Conservation (phyloP, 1,140 invertebrate species). For the Gyrodactylus salaris region DNA sequence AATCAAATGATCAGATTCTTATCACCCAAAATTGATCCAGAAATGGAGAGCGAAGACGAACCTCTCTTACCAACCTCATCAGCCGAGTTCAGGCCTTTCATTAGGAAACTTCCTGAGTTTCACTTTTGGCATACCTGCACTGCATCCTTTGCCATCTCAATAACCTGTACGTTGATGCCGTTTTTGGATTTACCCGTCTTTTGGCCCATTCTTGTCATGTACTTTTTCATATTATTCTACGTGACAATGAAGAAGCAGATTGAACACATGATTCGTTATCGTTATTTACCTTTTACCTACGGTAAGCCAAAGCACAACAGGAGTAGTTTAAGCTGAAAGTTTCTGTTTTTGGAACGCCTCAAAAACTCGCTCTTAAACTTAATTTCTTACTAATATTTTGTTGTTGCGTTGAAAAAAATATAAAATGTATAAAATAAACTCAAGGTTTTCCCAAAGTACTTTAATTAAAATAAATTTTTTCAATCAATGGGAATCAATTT, state of each 20-base stretch:
- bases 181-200: constrained; percentile 96
- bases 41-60: not conserved
- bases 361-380: no score
- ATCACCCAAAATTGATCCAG: constrained; percentile 1
- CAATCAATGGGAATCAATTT: no score
- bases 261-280: constrained; percentile 97
- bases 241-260: constrained; percentile 99
- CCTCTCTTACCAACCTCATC: not conserved
- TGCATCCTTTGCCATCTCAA: constrained; percentile 56
- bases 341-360: no score
- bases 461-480: no score
- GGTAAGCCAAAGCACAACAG: constrained; percentile 49
- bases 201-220: constrained; percentile 97
- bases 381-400: no score
- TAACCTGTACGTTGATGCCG: constrained; percentile 77
- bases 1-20: constrained; percentile 1
- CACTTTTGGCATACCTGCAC: constrained; percentile 55
- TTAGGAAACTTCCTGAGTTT: constrained; percentile 80
- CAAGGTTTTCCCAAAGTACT: no score
- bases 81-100: constrained; percentile 80
- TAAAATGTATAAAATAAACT: no score
- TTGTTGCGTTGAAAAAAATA: no score
- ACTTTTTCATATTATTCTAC: constrained; percentile 83
- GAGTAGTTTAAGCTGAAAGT: no score
- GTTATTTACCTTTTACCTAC: constrained; percentile 83